Percentiles rank a stretch among this genome's conserved stretches.
Evolutionary conservation across 1,140 invertebrate genomes (phyloP).

Genomic region (Linepithema humile): DNA sequence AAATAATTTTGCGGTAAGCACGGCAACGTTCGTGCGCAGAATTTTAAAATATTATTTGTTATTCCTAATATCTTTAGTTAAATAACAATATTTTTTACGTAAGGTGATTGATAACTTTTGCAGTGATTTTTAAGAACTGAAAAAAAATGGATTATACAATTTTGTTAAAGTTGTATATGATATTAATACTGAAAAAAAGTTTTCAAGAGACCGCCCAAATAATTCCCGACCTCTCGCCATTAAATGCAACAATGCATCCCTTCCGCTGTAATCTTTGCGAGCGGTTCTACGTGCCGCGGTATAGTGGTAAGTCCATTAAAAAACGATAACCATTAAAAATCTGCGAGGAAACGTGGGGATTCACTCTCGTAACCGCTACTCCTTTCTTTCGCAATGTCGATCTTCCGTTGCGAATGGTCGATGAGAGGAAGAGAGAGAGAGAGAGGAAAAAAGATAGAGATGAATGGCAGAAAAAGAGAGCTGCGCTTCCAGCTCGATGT

Average conservation of each 20-base stretch:
- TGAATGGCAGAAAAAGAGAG: constrained; percentile 1
- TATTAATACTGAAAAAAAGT: no score
- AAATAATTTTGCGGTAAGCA: constrained; percentile 20
- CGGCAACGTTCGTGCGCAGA: no score
- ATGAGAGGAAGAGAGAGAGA: background rate
- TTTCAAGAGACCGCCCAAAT: no score
- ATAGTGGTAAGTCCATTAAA: constrained; percentile 56
- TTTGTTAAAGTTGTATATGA: no score
- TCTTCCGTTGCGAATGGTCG: constrained; percentile 14
- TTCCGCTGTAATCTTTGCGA: constrained; percentile 23
- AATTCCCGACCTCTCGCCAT: no score
- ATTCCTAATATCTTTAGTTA: no score
- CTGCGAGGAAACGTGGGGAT: constrained; percentile 36
- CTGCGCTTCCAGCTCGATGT: background rate
- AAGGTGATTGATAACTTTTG: no score
- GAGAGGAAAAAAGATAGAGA: background rate
- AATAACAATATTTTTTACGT: no score
- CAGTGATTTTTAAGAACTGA: no score
- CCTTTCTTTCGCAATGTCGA: constrained; percentile 41
- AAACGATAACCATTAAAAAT: constrained; percentile 65
- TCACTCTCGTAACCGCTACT: constrained; percentile 39
- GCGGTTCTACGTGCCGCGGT: background rate
- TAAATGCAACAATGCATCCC: constrained; percentile 34
- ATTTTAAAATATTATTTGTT: no score
- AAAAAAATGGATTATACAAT: no score